These are phyloP conservation scores for Drosophila eohydei DNA, from an alignment of 2,888 invertebrate genomes.

Conservation along the genomic window DNA sequence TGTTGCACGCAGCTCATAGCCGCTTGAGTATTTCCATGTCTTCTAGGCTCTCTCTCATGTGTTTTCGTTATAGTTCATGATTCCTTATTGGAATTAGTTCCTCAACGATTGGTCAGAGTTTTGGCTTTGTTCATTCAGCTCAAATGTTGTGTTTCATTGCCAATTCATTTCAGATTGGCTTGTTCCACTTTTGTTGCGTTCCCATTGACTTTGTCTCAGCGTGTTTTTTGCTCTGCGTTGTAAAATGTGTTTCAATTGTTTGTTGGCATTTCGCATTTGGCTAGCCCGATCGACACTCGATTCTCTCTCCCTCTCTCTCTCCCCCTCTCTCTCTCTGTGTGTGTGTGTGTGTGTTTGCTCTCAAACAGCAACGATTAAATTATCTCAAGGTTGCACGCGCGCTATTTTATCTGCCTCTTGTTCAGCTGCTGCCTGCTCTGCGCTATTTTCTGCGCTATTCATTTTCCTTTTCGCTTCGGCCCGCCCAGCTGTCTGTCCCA, in stretches of 20 bases:
- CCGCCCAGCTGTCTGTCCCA: background rate
- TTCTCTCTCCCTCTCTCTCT: background rate
- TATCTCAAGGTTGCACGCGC: slow-evolving; percentile 79
- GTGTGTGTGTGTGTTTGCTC: slow-evolving; percentile 46
- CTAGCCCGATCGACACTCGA: slow-evolving; percentile 49
- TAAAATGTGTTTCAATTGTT: slow-evolving; percentile 64
- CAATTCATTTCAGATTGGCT: background rate
- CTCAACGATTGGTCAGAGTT: background rate
- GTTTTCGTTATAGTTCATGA: background rate
- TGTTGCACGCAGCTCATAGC: background rate
- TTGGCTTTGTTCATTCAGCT: background rate
- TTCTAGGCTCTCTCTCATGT: background rate
- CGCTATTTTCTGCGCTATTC: slow-evolving; percentile 43
- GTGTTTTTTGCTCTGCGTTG: slow-evolving; percentile 37
- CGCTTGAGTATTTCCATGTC: too few relatives aligned
- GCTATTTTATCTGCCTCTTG: slow-evolving; percentile 52
- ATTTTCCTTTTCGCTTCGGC: slow-evolving; percentile 21
- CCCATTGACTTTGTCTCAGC: slow-evolving; percentile 10
- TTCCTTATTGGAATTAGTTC: background rate
- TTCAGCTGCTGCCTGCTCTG: slow-evolving; percentile 24
- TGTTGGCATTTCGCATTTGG: slow-evolving; percentile 57
- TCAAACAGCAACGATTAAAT: slow-evolving; percentile 73
- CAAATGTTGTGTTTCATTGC: background rate
- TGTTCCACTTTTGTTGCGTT: slow-evolving; percentile 5
- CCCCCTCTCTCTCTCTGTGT: slow-evolving; percentile 11